Base-by-base conservation (phyloP, 2,888 invertebrate species). In the Mesochorus sp. region DNA sequence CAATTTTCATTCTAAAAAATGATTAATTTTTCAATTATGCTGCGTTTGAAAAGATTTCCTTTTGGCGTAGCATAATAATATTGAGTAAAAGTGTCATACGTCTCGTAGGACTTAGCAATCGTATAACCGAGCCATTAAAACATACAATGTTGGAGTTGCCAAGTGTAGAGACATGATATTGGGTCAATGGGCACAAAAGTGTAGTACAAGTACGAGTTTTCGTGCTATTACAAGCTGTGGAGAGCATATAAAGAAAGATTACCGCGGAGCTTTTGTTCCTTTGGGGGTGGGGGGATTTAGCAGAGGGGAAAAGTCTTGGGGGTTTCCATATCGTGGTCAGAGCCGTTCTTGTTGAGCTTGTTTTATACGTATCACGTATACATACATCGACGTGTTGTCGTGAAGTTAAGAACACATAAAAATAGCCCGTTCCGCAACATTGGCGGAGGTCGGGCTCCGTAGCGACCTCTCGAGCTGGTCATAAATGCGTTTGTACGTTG, bases 401-500 rank as follows among this genome's bases (percentile, higher is more conserved):
- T 64, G n/a, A n/a, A 57, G 64, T 73, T 21, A 17, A 47, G 64
- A 55, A 64, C 55, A 64, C 64, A 73, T 73, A 64, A 73, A 73
- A 73, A 73, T 73, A 73, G 64, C 72, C 64, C 55, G 55, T 34
- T 64, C 55, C 42, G 55, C n/a, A 24, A 44, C 57, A 31, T 34
- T 47, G 47, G 55, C 47, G 28, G 26, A 53, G 53, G 57, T 37
- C 66, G 57, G 10, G 66, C 49, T 73, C 66, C 64, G n/a, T n/a
- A 66, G 73, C 39, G 73, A 57, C 66, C 73, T 55, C 73, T 55
- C 66, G 66, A 73, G 73, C 66, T 44, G 47, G 64, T 66, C 55
- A 57, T 73, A 64, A 73, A 73, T 66, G 73, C 72, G 64, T 72
- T 72, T 64, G 62, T 64, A 44, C 62, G 24, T 19, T 17, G 17